Conservation (phyloP, 2,797 vertebrate genomes). For the Lateolabrax maculatus region DNA sequence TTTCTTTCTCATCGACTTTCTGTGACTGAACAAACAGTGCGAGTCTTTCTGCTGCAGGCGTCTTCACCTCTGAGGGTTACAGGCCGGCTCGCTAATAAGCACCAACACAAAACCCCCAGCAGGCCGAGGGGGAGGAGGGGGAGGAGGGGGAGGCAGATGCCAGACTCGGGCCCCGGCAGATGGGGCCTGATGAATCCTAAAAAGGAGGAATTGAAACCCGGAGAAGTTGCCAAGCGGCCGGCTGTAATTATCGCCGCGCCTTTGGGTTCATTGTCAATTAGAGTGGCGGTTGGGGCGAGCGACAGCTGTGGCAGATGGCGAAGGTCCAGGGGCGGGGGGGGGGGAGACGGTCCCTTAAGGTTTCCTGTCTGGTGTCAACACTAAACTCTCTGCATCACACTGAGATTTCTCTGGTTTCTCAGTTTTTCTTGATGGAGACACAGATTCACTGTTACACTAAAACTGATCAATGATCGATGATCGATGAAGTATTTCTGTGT, state of each 20-base stretch:
- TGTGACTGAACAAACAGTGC: constrained; percentile 76
- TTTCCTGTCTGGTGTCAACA: constrained; percentile 18
- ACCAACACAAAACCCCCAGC: constrained; percentile 80
- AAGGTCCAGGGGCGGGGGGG: constrained; percentile 75
- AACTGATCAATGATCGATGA: too few species aligned
- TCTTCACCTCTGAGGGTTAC: constrained; percentile 82
- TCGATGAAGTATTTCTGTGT: too few species aligned
- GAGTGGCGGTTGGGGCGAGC: constrained; percentile 85
- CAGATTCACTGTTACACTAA: too few species aligned
- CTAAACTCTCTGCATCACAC: constrained; percentile 1
- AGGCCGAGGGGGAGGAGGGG: constrained; percentile 63
- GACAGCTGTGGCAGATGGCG: constrained; percentile 93
- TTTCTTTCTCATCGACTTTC: constrained; percentile 69
- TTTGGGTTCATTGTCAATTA: constrained; percentile 91
- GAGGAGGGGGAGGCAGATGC: constrained; percentile 66
- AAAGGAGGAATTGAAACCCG: constrained; percentile 88
- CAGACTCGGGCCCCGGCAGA: constrained; percentile 81
- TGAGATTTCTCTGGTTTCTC: constrained; percentile 8
- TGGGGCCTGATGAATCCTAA: constrained; percentile 88
- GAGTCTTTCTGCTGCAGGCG: constrained; percentile 73
- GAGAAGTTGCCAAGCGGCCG: constrained; percentile 84
- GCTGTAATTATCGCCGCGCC: constrained; percentile 88
- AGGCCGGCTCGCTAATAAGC: constrained; percentile 81
- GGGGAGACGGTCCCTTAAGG: constrained; percentile 1
- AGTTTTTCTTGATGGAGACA: too few species aligned